Percentiles rank a stretch among this genome's conserved stretches.
phyloP scores from a whole-genome alignment of 2,888 invertebrate genomes.

The Ceraclea dissimilis region DNA sequence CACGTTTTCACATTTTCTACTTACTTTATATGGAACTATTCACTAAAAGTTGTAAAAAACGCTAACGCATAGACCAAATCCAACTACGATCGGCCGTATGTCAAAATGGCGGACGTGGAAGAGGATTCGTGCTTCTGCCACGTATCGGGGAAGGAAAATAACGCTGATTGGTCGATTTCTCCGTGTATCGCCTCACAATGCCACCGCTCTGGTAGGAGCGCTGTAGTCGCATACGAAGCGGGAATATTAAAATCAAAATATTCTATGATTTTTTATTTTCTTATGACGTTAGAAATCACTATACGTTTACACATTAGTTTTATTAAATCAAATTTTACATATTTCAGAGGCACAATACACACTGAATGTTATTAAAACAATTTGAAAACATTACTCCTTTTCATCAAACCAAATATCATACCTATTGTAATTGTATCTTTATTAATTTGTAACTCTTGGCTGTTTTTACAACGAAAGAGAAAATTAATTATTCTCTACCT shows the following conservation, averaged over 20 bases:
- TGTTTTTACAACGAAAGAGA: no score
- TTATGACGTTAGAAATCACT: no score
- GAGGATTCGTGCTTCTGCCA: slow-evolving; percentile 70
- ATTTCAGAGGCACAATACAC: no score
- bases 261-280: not conserved
- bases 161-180: slow-evolving; percentile 14
- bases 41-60: slow-evolving; percentile 53
- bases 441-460: no score
- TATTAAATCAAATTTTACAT: no score
- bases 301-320: no score
- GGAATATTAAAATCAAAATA: not conserved
- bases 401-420: no score
- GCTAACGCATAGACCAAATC: slow-evolving; percentile 62
- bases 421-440: no score
- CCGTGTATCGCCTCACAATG: not conserved
- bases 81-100: slow-evolving; percentile 64
- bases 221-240: not conserved
- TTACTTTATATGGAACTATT: slow-evolving; percentile 50
- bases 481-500: no score
- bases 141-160: slow-evolving; percentile 52
- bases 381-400: no score
- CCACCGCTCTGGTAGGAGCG: not conserved
- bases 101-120: slow-evolving; percentile 81
- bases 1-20: slow-evolving; percentile 29
- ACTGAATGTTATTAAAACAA: no score